These are phyloP conservation scores for Nymphalis io DNA, from an alignment of 1,140 invertebrate species.

Conservation along the genomic window DNA sequence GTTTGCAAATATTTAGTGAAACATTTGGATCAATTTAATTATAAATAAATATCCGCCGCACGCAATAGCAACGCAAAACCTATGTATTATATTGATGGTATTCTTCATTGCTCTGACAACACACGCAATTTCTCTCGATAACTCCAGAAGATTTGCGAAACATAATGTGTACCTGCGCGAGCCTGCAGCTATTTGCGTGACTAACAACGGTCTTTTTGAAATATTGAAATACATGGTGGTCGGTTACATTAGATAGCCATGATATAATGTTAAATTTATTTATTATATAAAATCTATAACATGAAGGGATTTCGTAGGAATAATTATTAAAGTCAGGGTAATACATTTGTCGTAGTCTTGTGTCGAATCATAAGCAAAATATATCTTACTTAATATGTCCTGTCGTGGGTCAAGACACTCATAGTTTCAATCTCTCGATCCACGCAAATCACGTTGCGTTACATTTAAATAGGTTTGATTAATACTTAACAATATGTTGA, in stretches of 20 bases:
- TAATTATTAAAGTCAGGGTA: too few species aligned
- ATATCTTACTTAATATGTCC: too few species aligned
- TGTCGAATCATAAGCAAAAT: too few species aligned
- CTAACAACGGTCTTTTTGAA: slow-evolving; percentile 30
- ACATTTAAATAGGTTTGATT: not conserved
- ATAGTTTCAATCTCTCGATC: too few species aligned
- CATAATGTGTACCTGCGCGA: slow-evolving; percentile 34
- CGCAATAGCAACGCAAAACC: not conserved
- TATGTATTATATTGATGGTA: slow-evolving; percentile 45
- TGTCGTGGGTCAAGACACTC: too few species aligned
- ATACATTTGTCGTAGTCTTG: too few species aligned
- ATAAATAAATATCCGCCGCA: slow-evolving; percentile 21
- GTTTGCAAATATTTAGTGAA: too few species aligned
- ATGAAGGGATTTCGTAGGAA: too few species aligned
- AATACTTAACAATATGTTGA: not conserved
- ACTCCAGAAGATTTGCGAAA: slow-evolving; percentile 43
- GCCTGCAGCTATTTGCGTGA: slow-evolving; percentile 36
- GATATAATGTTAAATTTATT: not conserved
- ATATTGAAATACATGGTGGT: slow-evolving; percentile 37
- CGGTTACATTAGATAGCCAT: slow-evolving; percentile 10
- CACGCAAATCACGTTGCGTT: not conserved
- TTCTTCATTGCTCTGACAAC: slow-evolving; percentile 44
- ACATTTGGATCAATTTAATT: too few species aligned
- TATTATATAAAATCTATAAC: not conserved
- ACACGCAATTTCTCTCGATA: slow-evolving; percentile 52